phyloP scores from a whole-genome alignment of 2,113 vertebrate species.

The Rostratula benghalensis region DNA sequence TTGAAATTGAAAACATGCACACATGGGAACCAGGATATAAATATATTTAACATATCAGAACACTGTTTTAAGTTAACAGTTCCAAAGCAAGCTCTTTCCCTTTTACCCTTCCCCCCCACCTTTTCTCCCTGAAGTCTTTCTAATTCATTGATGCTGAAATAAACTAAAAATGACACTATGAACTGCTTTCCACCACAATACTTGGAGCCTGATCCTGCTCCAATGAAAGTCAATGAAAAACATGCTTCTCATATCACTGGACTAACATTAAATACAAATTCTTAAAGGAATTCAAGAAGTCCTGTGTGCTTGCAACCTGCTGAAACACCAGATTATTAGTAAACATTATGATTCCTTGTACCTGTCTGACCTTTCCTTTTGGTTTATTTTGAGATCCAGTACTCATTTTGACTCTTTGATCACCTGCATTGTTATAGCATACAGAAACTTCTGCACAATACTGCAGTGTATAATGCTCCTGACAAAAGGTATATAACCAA shows the following conservation, averaged over 20 bases:
- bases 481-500: neutral
- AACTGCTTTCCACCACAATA: neutral
- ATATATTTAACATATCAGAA: constrained; percentile 17
- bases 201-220: neutral
- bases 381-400: neutral
- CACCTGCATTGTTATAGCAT: neutral
- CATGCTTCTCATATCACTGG: neutral
- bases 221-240: neutral
- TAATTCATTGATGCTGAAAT: constrained; percentile 4
- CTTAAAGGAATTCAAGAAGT: neutral
- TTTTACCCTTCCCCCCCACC: neutral
- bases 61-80: neutral
- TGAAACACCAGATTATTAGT: neutral
- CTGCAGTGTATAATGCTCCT: neutral
- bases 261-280: neutral
- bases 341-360: neutral
- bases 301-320: neutral
- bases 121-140: neutral
- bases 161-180: constrained; percentile 23
- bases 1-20: constrained; percentile 58
- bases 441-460: neutral
- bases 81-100: neutral
- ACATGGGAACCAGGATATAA: neutral
- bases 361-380: neutral
- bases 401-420: neutral